phyloP scores from a whole-genome alignment of 2,888 invertebrate genomes.

The Stramonita haemastoma region DNA sequence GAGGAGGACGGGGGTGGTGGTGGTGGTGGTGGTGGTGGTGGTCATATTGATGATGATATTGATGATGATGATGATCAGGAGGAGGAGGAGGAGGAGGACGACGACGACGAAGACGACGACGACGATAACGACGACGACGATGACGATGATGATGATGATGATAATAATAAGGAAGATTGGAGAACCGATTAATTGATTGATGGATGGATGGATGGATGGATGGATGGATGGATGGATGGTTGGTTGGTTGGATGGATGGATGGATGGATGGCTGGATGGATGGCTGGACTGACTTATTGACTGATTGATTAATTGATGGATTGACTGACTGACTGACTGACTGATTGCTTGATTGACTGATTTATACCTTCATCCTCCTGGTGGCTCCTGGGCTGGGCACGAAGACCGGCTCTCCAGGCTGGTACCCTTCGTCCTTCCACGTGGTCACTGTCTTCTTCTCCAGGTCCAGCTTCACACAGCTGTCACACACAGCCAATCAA shows the following conservation, averaged over 20 bases:
- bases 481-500: conserved; percentile 48
- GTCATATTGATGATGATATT: no score
- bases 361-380: conserved; percentile 79
- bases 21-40: no score
- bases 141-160: no score
- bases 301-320: not conserved
- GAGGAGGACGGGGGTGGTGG: no score
- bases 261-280: not conserved
- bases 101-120: no score
- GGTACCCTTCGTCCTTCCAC: conserved; percentile 75
- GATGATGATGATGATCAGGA: no score
- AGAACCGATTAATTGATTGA: no score
- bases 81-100: no score
- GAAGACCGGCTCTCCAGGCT: conserved; percentile 79
- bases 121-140: no score
- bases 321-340: no score
- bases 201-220: no score
- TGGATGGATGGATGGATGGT: not conserved
- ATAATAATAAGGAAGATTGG: no score
- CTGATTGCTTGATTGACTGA: not conserved
- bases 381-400: conserved; percentile 76
- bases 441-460: conserved; percentile 62
- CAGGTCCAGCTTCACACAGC: conserved; percentile 78
- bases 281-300: not conserved
- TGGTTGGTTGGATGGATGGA: not conserved